phyloP scores from a whole-genome alignment of 2,113 vertebrate genomes.

The Canis aureus region DNA sequence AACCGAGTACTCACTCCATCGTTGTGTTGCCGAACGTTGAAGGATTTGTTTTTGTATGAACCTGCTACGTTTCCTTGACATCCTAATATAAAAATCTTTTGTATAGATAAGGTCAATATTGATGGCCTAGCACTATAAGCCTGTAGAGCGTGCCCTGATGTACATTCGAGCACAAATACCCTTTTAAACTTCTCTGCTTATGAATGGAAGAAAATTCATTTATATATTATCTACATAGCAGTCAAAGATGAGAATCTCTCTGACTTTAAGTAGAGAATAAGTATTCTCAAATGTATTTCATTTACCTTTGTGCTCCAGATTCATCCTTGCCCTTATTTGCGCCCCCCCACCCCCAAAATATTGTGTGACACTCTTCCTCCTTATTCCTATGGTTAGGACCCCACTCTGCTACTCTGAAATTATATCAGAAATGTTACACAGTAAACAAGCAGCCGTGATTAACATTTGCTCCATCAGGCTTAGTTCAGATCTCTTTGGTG shows the following conservation, averaged over 20 bases:
- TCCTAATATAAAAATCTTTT: constrained; percentile 63
- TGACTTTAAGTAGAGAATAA: constrained; percentile 17
- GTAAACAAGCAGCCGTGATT: background rate
- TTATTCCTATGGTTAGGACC: background rate
- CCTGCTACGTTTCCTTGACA: constrained; percentile 58
- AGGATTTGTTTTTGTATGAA: constrained; percentile 60
- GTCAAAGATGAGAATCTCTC: constrained; percentile 49
- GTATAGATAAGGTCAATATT: constrained; percentile 48
- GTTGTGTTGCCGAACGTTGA: constrained; percentile 39
- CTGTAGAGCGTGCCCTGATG: constrained; percentile 22
- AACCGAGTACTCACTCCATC: constrained; percentile 12
- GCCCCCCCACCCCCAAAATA: background rate
- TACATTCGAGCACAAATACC: constrained; percentile 31
- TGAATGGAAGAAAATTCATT: constrained; percentile 56
- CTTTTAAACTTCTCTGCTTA: constrained; percentile 52
- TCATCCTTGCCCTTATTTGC: constrained; percentile 16
- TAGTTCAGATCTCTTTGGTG: background rate
- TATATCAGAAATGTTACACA: constrained; percentile 35
- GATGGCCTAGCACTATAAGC: background rate
- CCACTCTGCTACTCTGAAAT: background rate
- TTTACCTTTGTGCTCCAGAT: constrained; percentile 35
- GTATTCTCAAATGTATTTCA: constrained; percentile 57
- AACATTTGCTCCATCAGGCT: constrained; percentile 3
- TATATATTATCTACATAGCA: constrained; percentile 16
- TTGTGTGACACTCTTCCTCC: background rate